Evolutionary conservation across 1,140 invertebrate species (phyloP).

Genomic region (Palaemon carinicauda): DNA sequence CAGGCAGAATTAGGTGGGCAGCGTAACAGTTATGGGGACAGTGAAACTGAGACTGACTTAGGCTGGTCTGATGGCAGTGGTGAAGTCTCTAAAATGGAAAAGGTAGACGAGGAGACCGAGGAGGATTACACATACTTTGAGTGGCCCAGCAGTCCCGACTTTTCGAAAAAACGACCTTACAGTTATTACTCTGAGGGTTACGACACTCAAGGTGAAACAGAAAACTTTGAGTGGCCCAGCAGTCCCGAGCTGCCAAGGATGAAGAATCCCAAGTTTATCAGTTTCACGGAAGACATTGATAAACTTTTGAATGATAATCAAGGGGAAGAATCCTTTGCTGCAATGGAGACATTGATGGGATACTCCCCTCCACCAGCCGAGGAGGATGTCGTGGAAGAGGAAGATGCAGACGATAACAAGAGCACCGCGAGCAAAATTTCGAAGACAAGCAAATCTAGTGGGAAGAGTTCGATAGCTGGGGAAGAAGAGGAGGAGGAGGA

Average conservation of each 20-base stretch:
- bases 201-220: constrained; percentile 54
- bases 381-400: background rate
- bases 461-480: background rate
- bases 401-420: background rate
- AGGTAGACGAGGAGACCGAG: constrained; percentile 34
- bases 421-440: constrained; percentile 9
- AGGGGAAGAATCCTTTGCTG: constrained; percentile 33
- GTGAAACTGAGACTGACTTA: constrained; percentile 35
- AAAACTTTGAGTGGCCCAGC: constrained; percentile 54
- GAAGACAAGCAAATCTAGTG: background rate
- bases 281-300: constrained; percentile 56
- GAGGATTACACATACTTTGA: constrained; percentile 49
- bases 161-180: background rate
- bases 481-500: constrained; percentile 12
- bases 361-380: constrained; percentile 24
- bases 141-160: constrained; percentile 58
- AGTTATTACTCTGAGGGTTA: constrained; percentile 39
- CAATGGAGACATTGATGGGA: constrained; percentile 52
- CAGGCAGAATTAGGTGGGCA: background rate
- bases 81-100: background rate
- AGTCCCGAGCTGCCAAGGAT: constrained; percentile 53
- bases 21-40: constrained; percentile 19
- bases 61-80: constrained; percentile 35
- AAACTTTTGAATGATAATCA: constrained; percentile 23
- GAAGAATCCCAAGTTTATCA: constrained; percentile 56